These are phyloP conservation scores for Drepana falcataria DNA, from an alignment of 2,888 invertebrate genomes.

Conservation along the genomic window DNA sequence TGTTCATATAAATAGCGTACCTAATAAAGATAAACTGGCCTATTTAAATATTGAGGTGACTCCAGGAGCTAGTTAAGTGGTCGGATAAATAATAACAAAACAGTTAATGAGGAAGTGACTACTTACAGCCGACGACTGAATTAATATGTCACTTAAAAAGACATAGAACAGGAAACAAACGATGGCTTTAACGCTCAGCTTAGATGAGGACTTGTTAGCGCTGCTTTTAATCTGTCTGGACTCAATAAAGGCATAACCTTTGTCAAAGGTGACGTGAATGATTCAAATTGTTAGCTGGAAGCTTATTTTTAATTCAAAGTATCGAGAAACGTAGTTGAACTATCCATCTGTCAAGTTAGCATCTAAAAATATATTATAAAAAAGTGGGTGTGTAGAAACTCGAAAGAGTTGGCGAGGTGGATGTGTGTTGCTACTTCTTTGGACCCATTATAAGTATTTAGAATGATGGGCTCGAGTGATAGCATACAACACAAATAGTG, in stretches of 20 bases:
- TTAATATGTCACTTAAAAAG: constrained; percentile 71
- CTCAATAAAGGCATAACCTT: constrained; percentile 13
- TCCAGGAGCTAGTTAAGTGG: constrained; percentile 42
- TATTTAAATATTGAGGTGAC: constrained; percentile 53
- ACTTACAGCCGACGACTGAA: constrained; percentile 60
- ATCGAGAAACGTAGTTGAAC: no score
- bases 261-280: background rate
- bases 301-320: background rate
- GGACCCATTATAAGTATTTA: no score
- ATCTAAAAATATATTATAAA: no score
- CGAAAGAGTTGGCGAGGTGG: no score
- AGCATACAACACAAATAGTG: no score
- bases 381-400: no score
- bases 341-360: no score
- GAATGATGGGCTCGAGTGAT: no score
- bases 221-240: constrained; percentile 37
- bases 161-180: constrained; percentile 62
- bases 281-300: background rate
- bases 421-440: no score
- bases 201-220: constrained; percentile 63
- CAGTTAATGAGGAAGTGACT: constrained; percentile 73
- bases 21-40: constrained; percentile 53
- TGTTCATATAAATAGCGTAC: constrained; percentile 36
- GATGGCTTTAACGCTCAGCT: constrained; percentile 64
- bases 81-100: constrained; percentile 66